Conservation (phyloP, 1,140 invertebrate species). For the Medauroidea extradentata region DNA sequence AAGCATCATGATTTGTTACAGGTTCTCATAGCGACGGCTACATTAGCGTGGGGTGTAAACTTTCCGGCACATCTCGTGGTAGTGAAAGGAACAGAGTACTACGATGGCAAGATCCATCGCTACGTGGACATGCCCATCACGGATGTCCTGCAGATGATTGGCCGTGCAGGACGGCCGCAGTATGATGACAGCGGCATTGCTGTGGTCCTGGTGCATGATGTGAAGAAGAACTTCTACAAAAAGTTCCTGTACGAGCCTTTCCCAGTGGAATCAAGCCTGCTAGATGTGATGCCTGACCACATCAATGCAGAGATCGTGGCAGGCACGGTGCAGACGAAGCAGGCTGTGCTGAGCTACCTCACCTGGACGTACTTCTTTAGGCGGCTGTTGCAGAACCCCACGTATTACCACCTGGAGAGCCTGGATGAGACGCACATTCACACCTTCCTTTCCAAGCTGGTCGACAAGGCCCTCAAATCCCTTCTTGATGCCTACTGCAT, state of each 20-base stretch:
- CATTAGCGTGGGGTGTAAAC: constrained; percentile 98
- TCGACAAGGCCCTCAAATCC: constrained; percentile 70
- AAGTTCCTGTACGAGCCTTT: constrained; percentile 99
- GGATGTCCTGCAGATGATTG: constrained; percentile 99
- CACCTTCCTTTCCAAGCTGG: constrained; percentile 53
- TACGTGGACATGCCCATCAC: constrained; percentile 99
- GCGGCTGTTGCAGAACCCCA: constrained; percentile 88
- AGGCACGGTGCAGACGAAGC: constrained; percentile 89
- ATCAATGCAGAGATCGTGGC: constrained; percentile 96
- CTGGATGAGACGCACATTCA: constrained; percentile 71
- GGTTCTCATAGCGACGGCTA: constrained; percentile 96
- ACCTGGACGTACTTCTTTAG: constrained; percentile 99
- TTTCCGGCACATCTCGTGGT: constrained; percentile 91
- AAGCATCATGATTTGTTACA: constrained; percentile 29
- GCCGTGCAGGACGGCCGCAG: constrained; percentile 92
- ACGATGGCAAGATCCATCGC: constrained; percentile 91
- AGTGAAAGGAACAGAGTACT: constrained; percentile 92
- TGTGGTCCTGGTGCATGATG: constrained; percentile 95
- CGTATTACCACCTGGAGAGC: constrained; percentile 82
- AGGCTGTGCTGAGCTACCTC: constrained; percentile 94
- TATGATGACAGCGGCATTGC: constrained; percentile 95
- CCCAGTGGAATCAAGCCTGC: constrained; percentile 93
- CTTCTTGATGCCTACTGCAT: constrained; percentile 76
- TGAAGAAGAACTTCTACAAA: constrained; percentile 99
- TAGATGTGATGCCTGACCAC: constrained; percentile 91